Base-by-base conservation (phyloP, 2,888 invertebrate genomes). In the Agelastica alni region DNA sequence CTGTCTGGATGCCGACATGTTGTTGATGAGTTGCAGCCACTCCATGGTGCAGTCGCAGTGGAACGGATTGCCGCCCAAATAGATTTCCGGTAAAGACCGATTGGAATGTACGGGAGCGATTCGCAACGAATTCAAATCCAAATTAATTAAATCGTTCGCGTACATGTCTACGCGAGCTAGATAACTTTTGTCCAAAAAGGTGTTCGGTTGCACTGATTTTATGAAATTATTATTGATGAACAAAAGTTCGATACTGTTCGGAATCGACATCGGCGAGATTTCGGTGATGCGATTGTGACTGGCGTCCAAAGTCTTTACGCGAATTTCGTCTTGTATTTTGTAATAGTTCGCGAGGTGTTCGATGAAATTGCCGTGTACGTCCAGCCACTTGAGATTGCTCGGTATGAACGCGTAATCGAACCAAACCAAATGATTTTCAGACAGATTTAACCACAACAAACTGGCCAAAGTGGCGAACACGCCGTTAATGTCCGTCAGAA, bases 41-140 rank as follows among this genome's bases (percentile, higher is more conserved):
- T 94, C 94, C 93, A 96, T 93, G 59, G 89, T 88, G 79, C 96
- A 96, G 74, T 95, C 93, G 79, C 96, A 96, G 69, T 91, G 87
- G 78, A 96, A 93, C 9, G 96, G 95, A 77, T 96, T 96, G 41
- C 91, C 92, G 59, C 92, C 93, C 63, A 96, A 82, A 75, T 92
- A 93, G 76, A 96, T 91, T 75, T 94, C 92, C 0, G 94, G 93
- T 62, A 92, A 80, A 10, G 85, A 83, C 71, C 87, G 87, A 65
- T 88, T 88, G 41, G 80, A 80, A 12, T 88, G 84, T 66, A 90
- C 86, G 47, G 86, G 83, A n/a, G 87, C 84, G 63, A 93, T 81
- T 51, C 91, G 83, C 64, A 94, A 79, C 61, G 92, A 87, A 70
- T 90, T 89, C 66, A 93, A 77, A 65, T 93, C 91, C 78, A 94